Conservation (phyloP, 2,888 invertebrate species). For the Conus canariensis region DNA sequence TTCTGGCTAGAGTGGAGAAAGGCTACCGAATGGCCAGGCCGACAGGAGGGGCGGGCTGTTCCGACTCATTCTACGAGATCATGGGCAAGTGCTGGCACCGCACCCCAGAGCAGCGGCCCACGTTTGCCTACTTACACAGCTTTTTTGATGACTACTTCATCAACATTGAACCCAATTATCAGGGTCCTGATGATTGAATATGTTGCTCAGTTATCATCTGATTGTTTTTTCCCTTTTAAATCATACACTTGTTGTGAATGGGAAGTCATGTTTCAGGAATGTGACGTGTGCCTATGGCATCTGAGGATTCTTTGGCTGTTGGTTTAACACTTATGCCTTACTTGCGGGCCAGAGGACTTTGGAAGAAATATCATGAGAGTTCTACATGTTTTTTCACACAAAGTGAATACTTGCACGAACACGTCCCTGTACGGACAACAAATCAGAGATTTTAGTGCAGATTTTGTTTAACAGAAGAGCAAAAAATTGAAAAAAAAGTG, state of each 20-base stretch:
- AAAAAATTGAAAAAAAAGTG: no score
- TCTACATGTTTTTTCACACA: no score
- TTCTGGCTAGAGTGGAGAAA: conserved; percentile 82
- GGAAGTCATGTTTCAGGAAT: no score
- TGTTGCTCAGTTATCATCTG: neutral
- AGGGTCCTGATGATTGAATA: conserved; percentile 32
- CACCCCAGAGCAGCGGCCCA: conserved; percentile 95
- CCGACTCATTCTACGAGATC: conserved; percentile 91
- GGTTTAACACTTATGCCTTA: no score
- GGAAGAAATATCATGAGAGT: no score
- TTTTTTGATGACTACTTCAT: conserved; percentile 78
- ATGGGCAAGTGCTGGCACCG: conserved; percentile 97
- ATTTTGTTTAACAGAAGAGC: no score
- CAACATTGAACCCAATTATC: conserved; percentile 82
- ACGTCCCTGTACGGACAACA: no score
- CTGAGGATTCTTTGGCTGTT: neutral
- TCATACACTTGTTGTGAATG: no score
- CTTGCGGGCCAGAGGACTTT: no score
- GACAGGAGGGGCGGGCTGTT: conserved; percentile 81
- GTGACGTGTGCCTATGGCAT: no score
- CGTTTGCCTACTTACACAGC: conserved; percentile 89
- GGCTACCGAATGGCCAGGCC: conserved; percentile 99
- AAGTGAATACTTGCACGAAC: no score
- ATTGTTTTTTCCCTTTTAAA: neutral
- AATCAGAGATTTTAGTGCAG: no score